Percentiles rank a stretch among this genome's conserved stretches.
These are phyloP conservation scores for Mellilla xanthometata DNA, from an alignment of 2,888 invertebrate species.

Conservation along the genomic window DNA sequence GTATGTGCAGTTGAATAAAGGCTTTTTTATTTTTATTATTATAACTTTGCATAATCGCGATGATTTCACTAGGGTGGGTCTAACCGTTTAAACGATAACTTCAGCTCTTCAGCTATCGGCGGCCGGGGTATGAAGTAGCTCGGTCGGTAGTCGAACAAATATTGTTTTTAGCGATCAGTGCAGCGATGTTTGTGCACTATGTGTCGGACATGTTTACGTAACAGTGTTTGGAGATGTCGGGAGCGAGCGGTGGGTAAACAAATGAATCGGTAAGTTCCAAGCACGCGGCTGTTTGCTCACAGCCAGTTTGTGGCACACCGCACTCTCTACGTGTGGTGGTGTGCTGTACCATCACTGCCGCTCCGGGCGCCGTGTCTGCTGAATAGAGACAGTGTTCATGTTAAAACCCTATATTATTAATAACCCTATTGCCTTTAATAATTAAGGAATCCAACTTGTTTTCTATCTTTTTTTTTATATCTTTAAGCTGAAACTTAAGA, in stretches of 20 bases:
- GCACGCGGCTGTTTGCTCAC: constrained; percentile 55
- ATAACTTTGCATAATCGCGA: constrained; percentile 36
- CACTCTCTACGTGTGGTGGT: not conserved
- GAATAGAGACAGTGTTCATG: too few relatives aligned
- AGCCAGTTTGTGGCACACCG: constrained; percentile 44
- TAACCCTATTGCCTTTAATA: too few relatives aligned
- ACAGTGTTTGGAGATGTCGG: constrained; percentile 63
- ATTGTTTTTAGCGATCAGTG: constrained; percentile 79
- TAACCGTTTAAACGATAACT: constrained; percentile 28
- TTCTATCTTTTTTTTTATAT: too few relatives aligned
- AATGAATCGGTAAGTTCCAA: constrained; percentile 52
- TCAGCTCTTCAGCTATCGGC: constrained; percentile 29
- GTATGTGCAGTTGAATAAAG: too few relatives aligned
- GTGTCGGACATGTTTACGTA: constrained; percentile 70
- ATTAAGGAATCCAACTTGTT: too few relatives aligned
- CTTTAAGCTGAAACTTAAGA: too few relatives aligned
- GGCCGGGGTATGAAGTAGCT: constrained; percentile 36
- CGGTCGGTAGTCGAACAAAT: constrained; percentile 67
- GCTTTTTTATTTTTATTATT: too few relatives aligned
- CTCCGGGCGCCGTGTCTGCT: too few relatives aligned
- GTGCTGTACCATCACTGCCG: too few relatives aligned
- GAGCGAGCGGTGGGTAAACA: constrained; percentile 49
- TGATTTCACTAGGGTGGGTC: constrained; percentile 28
- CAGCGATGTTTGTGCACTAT: constrained; percentile 65
- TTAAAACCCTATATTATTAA: too few relatives aligned